Conservation (phyloP, 2,888 invertebrate genomes). For the Villa cingulata region DNA sequence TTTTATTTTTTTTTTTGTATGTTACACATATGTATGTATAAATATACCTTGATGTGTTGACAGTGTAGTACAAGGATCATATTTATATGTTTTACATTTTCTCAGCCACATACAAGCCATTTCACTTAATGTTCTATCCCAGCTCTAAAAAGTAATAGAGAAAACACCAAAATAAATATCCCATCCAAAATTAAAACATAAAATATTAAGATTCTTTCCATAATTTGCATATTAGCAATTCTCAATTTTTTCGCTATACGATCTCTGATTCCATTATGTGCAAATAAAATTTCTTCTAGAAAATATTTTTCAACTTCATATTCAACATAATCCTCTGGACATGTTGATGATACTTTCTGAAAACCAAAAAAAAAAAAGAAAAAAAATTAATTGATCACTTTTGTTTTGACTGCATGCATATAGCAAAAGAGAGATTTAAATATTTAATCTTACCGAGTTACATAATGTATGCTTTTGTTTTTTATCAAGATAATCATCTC, state of each 20-base stretch:
- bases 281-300: conserved; percentile 3
- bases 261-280: conserved; percentile 12
- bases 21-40: too few relatives aligned
- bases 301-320: neutral
- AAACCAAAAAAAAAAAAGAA: neutral
- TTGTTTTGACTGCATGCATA: too few relatives aligned
- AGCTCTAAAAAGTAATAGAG: conserved; percentile 6
- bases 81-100: conserved; percentile 4
- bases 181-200: too few relatives aligned
- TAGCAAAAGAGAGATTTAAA: too few relatives aligned
- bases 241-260: conserved; percentile 3
- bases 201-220: conserved; percentile 3
- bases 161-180: too few relatives aligned
- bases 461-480: conserved; percentile 13
- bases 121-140: conserved; percentile 12
- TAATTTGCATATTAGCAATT: conserved; percentile 4
- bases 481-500: too few relatives aligned
- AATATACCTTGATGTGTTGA: too few relatives aligned
- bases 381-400: too few relatives aligned
- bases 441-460: conserved; percentile 7
- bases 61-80: conserved; percentile 15
- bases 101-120: conserved; percentile 13
- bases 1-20: neutral
- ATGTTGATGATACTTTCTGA: neutral
- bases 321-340: neutral